Evolutionary conservation across 2,797 vertebrate species (phyloP), one percentile per base, ranked within the genome.

Genomic region (Sebastes oblongus): DNA sequence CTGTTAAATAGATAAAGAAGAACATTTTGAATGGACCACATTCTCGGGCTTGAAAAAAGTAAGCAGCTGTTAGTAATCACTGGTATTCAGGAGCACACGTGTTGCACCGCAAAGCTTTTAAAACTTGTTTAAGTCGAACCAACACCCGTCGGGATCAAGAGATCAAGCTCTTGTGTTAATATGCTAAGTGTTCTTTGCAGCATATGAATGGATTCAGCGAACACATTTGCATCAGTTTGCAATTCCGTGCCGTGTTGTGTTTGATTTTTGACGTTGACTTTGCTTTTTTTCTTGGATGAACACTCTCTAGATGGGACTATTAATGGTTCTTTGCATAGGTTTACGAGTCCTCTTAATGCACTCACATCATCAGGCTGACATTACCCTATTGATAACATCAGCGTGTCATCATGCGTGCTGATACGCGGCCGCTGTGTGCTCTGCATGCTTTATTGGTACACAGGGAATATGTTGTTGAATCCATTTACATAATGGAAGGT

Each of bases 401-500:
- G 50, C 32, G 62, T 79, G 78, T 72, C 80, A 76, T 83, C 79
- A 69, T 65, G 76, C 10, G n/a, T 78, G 59, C 54, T 75, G 9
- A 79, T 82, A 30, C 16, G 4, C 27, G 59, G 54, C 59, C 22
- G 46, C 58, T 61, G 29, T 66, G 60, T 20, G 70, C 72, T 42
- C 30, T 77, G 77, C 86, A 75, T 74, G 64, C 60, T 69, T 89
- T 88, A 86, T 73, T 34, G 77, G 29, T 27, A 12, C 25, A 39
- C 8, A 25, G 84, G 74, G 83, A 76, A 77, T 75, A 67, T 65
- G 56, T 60, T 56, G 56, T 66, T 29, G 36, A 66, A 65, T 82
- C 46, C 73, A 79, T 91, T 89, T 86, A 82, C 77, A 88, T 89
- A 89, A 89, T 89, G 55, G 46, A 75, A 60, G 42, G 20, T 67